Percentiles rank a stretch among this genome's conserved stretches.
Conservation (phyloP, 2,113 vertebrate genomes). For the Mellivora capensis region DNA sequence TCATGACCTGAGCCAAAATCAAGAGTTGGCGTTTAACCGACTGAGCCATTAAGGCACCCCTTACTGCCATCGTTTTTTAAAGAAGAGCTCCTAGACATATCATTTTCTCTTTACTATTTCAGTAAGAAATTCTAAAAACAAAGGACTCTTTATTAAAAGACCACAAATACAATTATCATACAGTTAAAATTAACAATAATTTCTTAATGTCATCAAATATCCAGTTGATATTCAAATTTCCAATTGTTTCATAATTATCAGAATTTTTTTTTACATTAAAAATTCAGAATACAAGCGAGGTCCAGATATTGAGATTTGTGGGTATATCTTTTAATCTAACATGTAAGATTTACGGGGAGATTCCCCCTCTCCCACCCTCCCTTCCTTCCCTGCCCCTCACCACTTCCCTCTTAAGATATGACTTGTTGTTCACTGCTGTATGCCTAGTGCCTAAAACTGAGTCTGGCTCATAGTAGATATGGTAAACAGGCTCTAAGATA, state of each 20-base stretch:
- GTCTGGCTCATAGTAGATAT: background rate
- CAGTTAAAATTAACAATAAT: background rate
- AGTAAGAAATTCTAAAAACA: background rate
- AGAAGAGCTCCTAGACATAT: background rate
- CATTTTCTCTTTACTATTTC: constrained; percentile 27
- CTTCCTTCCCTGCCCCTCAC: background rate
- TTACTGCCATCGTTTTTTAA: background rate
- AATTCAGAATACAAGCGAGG: background rate
- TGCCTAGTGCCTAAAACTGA: background rate
- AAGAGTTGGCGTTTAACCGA: background rate
- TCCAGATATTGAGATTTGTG: background rate
- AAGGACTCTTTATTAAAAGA: background rate
- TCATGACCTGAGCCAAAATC: background rate
- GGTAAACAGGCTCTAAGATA: background rate
- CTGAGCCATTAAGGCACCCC: background rate
- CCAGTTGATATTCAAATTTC: background rate
- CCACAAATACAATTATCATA: background rate
- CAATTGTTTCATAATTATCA: background rate
- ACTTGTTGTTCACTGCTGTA: background rate
- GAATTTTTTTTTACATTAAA: background rate
- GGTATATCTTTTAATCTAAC: background rate
- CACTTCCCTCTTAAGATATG: background rate
- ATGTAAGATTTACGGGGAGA: background rate
- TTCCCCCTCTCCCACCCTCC: background rate
- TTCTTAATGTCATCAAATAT: background rate